Evolutionary conservation across 2,113 vertebrate species (phyloP), one percentile per base, ranked within the genome.

Genomic region (Apodemus speciosus): DNA sequence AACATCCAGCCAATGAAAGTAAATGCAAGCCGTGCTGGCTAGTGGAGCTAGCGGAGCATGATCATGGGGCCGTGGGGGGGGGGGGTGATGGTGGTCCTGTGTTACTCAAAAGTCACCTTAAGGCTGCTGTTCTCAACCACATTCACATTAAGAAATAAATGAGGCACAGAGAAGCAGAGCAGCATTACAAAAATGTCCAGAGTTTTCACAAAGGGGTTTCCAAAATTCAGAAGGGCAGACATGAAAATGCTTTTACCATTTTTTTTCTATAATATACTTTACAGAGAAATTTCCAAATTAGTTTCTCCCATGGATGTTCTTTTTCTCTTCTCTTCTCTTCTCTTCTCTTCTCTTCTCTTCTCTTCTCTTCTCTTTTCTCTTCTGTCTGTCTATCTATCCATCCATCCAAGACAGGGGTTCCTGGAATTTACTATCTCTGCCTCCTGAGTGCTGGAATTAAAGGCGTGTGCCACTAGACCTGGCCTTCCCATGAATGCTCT

Each of bases 101-200:
- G 89, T 94, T 64, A 25, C 64, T 83, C 77, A 80, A 43, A 90
- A 90, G 27, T 93, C 43, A 38, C 56, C 64, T 85, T 88, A 92
- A 75, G 40, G 53, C 38, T 68, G 27, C 56, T 80, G 56, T 75
- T 85, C 21, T 80, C 49, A 80, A 53, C 21, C 38, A 85, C 10
- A 49, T 18, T 38, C 53, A 21, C 35, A 69, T 85, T 69, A 69
- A 32, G 69, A 32, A 60, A 88, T 15, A 58, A 49, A 71, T 51
- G 20, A 68, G 3, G 20, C 13, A 6, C 11, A 79, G 14, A 16
- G 53, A 69, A 93, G 62, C 6, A 64, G 21, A 91, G 16, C 35
- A 64, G 68, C 43, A 72, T 73, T 85, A 89, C 64, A 62, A 53
- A 86, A 83, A 80, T 25, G 32, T 43, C 56, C 58, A 18, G 14